Evolutionary conservation across 2,888 invertebrate species (phyloP), one percentile per base, ranked within the genome.

Genomic region (Drosophila nigritarsus): DNA sequence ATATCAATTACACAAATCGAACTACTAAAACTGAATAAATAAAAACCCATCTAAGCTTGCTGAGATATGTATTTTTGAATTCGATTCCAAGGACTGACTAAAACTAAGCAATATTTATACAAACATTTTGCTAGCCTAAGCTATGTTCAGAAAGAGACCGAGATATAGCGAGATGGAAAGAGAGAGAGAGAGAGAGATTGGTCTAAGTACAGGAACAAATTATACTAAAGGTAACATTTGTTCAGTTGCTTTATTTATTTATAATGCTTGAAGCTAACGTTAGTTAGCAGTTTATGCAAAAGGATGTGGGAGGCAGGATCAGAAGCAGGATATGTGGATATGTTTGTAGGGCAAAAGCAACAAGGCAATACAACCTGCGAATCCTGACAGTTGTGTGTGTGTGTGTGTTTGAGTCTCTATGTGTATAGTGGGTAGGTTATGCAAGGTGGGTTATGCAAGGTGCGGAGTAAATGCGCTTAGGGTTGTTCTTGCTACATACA

Each of bases 391-490:
- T 69, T 78, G 70, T 58, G 30, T 55, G 51, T 20, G 29, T 36
- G 15, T 24, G 24, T 15, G 45, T 45, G 20, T 45, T 6, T 13
- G 13, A 13, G 20, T 20, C 7, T 45, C 7, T 45, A 7, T 58
- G 34, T 53, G 51, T 30, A 67, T 51, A n/a, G 30, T 53, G 54
- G 8, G n/a, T 30, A 20, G 64, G 56, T 53, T 71, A 59, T 65
- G 71, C 61, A 32, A 67, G 70, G 80, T 30, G 29, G 64, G 56
- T 53, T 71, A 59, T 65, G 71, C 61, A 32, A 67, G 70, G 80
- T 87, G 80, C 80, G 87, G 45, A 66, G 69, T 56, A 79, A 87
- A 83, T 81, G 82, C 87, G 84, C 80, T 79, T 83, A 63, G 88
- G 87, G 89, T 80, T 83, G 66, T 63, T 24, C 24, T 45, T 24